Evolutionary conservation across 2,888 invertebrate species (phyloP).

Genomic region (Eulithis testata): DNA sequence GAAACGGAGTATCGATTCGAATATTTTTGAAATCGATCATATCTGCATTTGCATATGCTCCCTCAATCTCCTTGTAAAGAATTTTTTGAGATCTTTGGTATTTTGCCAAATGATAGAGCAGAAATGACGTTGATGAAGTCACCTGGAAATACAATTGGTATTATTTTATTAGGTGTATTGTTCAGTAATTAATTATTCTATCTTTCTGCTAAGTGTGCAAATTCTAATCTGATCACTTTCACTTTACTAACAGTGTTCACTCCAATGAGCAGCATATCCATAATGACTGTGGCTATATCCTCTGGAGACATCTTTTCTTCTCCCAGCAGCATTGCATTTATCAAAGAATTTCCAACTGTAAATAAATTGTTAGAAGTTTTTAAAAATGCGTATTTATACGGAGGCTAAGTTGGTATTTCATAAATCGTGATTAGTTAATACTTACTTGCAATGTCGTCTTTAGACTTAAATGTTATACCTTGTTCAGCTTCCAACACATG

Average conservation of each 20-base stretch:
- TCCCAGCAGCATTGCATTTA: slow-evolving; percentile 83
- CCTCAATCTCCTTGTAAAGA: slow-evolving; percentile 85
- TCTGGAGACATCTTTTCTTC: slow-evolving; percentile 83
- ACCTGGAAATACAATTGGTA: slow-evolving; percentile 65
- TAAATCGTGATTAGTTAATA: slow-evolving; percentile 9
- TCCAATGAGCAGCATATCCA: slow-evolving; percentile 88
- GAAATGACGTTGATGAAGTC: slow-evolving; percentile 85
- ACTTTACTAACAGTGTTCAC: slow-evolving; percentile 83
- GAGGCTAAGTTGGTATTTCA: neutral
- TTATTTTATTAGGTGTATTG: neutral
- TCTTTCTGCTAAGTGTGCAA: no score
- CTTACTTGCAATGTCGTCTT: slow-evolving; percentile 52
- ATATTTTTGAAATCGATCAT: slow-evolving; percentile 54
- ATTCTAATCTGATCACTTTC: neutral
- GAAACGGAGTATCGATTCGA: slow-evolving; percentile 74
- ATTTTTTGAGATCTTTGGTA: slow-evolving; percentile 86
- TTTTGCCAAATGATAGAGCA: slow-evolving; percentile 87
- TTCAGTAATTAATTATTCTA: no score
- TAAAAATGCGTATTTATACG: neutral
- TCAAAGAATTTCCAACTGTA: slow-evolving; percentile 59
- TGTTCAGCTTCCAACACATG: slow-evolving; percentile 81
- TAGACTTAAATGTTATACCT: slow-evolving; percentile 53
- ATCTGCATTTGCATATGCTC: slow-evolving; percentile 49
- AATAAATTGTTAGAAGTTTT: slow-evolving; percentile 8
- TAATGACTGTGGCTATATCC: slow-evolving; percentile 85